A percentile compares a stretch with the other conserved stretches of the same genome.
These are phyloP conservation scores for Pelosia muscerda DNA, from an alignment of 2,888 invertebrate species.

Conservation along the genomic window DNA sequence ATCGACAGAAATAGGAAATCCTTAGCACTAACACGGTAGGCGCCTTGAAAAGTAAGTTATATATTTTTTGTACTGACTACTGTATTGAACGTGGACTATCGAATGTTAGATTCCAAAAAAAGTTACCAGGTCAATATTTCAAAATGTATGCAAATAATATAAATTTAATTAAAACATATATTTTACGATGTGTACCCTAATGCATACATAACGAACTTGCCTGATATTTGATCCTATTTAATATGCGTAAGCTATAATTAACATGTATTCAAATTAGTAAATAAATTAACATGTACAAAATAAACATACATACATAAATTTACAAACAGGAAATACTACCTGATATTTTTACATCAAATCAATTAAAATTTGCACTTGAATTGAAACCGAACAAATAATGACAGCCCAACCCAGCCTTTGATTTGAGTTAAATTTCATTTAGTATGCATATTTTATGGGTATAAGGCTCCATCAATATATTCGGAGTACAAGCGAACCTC, in stretches of 20 bases:
- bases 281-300: slow-evolving; percentile 3
- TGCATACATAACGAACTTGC: slow-evolving; percentile 9
- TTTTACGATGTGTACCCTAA: neutral
- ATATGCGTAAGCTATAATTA: slow-evolving; percentile 1
- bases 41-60: too few species aligned
- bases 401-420: neutral
- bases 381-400: neutral
- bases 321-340: neutral
- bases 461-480: neutral
- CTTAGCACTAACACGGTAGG: too few species aligned
- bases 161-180: slow-evolving; percentile 2
- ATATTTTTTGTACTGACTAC: neutral
- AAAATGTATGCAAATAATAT: neutral
- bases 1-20: too few species aligned
- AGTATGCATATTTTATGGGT: neutral
- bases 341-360: neutral
- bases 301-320: slow-evolving; percentile 12
- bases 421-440: neutral
- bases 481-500: neutral
- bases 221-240: slow-evolving; percentile 4
- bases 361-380: slow-evolving; percentile 5
- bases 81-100: neutral
- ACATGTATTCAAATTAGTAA: slow-evolving; percentile 9
- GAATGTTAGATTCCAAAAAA: neutral
- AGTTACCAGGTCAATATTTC: neutral